Conservation (phyloP, 2,113 vertebrate genomes). For the Peucedramus taeniatus region DNA sequence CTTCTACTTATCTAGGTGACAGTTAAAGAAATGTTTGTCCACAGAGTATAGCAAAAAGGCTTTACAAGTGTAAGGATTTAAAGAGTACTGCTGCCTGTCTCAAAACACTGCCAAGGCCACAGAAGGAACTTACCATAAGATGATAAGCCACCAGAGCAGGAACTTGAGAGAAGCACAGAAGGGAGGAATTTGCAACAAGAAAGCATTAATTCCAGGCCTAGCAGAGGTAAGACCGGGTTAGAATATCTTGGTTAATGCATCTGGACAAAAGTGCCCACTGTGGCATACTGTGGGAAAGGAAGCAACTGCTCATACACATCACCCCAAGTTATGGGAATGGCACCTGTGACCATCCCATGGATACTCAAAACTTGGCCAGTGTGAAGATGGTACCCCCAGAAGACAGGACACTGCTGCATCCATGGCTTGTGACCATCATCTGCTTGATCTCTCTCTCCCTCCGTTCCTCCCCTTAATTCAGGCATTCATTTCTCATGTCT, state of each 20-base stretch:
- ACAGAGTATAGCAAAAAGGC: neutral
- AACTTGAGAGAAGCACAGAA: neutral
- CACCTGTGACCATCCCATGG: neutral
- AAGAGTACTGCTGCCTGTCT: neutral
- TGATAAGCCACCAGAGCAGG: neutral
- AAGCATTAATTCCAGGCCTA: neutral
- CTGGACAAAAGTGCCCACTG: neutral
- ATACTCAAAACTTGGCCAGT: neutral
- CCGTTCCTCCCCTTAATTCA: neutral
- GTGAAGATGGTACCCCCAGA: neutral
- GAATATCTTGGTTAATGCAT: neutral
- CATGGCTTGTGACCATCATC: accelerated
- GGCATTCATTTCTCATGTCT: neutral
- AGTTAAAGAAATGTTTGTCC: neutral
- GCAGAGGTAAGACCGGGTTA: neutral
- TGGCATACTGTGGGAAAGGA: neutral
- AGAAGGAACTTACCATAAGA: neutral
- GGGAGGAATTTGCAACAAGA: neutral
- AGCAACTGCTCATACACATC: neutral
- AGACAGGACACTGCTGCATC: neutral
- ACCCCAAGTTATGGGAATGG: neutral
- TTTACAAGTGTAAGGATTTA: neutral
- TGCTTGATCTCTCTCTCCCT: neutral
- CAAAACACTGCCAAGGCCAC: neutral
- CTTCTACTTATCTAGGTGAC: neutral